Percentiles rank a stretch among this genome's conserved stretches.
phyloP scores from a whole-genome alignment of 53 echinoderm and acorn worm species.

The Zoroaster sp. region DNA sequence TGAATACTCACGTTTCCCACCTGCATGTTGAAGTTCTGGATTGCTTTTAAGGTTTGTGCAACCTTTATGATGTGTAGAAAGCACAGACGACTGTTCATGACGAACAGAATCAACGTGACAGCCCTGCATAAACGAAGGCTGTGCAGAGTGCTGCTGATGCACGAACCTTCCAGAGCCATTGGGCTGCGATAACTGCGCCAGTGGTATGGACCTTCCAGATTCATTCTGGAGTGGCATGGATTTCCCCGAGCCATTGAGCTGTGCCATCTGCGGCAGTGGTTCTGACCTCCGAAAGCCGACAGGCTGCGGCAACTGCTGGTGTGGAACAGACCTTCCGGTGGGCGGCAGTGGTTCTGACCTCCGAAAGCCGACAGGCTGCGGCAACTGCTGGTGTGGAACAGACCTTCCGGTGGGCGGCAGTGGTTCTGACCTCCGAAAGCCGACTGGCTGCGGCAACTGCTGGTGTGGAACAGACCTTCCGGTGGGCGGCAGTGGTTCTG shows the following conservation, averaged over 20 bases:
- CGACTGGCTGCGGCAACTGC: background rate
- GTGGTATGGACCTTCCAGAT: background rate
- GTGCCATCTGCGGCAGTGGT: background rate
- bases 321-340: no score
- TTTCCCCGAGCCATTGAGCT: background rate
- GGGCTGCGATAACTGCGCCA: background rate
- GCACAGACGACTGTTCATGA: no score
- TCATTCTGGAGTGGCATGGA: background rate
- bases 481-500: background rate
- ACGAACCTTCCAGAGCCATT: background rate
- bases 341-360: background rate
- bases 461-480: no score
- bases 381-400: no score
- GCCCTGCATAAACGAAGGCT: no score
- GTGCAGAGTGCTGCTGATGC: background rate
- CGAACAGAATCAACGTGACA: no score
- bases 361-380: background rate
- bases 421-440: background rate
- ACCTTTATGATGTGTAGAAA: no score
- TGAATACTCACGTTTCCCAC: no score
- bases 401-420: no score
- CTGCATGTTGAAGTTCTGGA: no score
- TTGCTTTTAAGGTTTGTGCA: no score
- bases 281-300: background rate
- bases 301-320: background rate